Evolutionary conservation across 2,797 vertebrate genomes (phyloP), one percentile per base, ranked within the genome.

Genomic region (Hoplostethus mediterraneus): DNA sequence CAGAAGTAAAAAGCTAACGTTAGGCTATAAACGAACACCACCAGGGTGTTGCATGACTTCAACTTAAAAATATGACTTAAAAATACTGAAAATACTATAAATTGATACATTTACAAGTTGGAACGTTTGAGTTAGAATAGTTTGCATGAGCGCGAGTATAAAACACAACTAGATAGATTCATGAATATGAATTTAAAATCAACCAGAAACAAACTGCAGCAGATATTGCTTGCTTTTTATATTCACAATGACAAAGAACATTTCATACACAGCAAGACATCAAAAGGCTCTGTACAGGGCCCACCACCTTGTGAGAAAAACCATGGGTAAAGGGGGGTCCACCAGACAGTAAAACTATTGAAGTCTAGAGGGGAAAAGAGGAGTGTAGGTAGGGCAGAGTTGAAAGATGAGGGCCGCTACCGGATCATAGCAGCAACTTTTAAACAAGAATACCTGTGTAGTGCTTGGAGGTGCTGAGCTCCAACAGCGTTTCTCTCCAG

Each of bases 401-500:
- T 44, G 12, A 59, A 48, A 40, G 58, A 55, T n/a, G 56, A 30
- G 42, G 56, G 64, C 47, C 33, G 48, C 49, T 2, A 63, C 38
- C 60, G 54, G 70, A 17, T 67, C 53, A 71, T 60, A 77, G 47
- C 55, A 68, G 54, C 69, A 68, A 25, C 77, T 28, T 67, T 25
- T 61, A 75, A 69, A 78, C 74, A 86, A 77, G 90, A 95, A 95
- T 96, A 97, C 95, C 96, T 97, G 95, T 93, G 93, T 94, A 95
- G 93, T 94, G 95, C 79, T 92, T 92, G 92, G 95, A 97, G 93
- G 94, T 94, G 95, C 94, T 95, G 93, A 96, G 93, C 90, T 95
- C 95, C 94, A 92, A 95, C 93, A 96, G 89, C 87, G 95, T 96
- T 84, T 96, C 95, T 97, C 95, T 96, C 95, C 96, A 97, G 95